Percentiles rank a stretch among this genome's conserved stretches.
Conservation (phyloP, 1,140 invertebrate genomes). For the Eumeta japonica region DNA sequence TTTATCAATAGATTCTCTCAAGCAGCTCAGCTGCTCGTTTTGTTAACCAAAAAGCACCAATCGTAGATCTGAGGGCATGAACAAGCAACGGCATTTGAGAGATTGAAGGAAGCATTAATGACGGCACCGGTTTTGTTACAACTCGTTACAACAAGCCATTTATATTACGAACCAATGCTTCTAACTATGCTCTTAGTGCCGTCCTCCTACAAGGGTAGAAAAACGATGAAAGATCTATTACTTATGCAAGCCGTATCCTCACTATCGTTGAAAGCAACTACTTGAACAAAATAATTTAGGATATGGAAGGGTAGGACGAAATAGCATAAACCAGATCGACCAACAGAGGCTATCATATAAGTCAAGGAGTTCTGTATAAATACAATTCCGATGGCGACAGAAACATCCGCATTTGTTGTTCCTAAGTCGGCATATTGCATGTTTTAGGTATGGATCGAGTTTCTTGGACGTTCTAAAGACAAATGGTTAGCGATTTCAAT, state of each 20-base stretch:
- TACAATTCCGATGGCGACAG: slow-evolving; percentile 7
- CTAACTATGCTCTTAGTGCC: slow-evolving; percentile 21
- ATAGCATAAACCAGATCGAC: slow-evolving; percentile 1
- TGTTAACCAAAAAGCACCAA: slow-evolving; percentile 20
- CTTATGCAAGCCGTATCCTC: slow-evolving; percentile 36
- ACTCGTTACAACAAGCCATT: slow-evolving; percentile 11
- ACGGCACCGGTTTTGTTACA: slow-evolving; percentile 9
- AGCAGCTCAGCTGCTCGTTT: slow-evolving; percentile 25
- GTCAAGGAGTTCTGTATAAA: no score
- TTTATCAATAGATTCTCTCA: slow-evolving; percentile 31
- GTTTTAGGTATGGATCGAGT: no score
- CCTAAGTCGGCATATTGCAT: no score
- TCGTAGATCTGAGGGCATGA: slow-evolving; percentile 12
- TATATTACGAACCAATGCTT: slow-evolving; percentile 20
- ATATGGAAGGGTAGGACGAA: slow-evolving; percentile 10
- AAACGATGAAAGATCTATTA: slow-evolving; percentile 31
- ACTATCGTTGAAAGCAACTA: slow-evolving; percentile 45
- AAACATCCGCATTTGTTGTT: slow-evolving; percentile 15
- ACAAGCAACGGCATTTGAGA: slow-evolving; percentile 7
- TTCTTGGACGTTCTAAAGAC: no score
- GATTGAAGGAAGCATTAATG: no score
- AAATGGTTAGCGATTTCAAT: no score
- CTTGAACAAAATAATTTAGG: slow-evolving; percentile 18
- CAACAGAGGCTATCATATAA: slow-evolving; percentile 8
- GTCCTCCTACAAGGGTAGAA: slow-evolving; percentile 23